Evolutionary conservation across 2,113 vertebrate species (phyloP).

Genomic region (Litocranius walleri): DNA sequence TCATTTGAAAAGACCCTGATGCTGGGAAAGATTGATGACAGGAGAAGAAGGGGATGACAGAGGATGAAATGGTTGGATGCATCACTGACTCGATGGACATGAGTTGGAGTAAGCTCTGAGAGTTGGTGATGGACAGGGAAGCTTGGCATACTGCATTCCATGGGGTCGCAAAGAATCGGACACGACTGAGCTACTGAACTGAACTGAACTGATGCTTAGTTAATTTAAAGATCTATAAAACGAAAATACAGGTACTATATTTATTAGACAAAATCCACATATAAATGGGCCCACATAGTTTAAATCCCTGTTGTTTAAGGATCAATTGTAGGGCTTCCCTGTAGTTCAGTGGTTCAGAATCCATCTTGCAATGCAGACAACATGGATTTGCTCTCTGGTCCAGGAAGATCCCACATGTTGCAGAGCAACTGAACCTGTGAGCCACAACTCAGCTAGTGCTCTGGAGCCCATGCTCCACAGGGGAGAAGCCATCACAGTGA

Average conservation of each 20-base stretch:
- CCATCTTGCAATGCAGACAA: background rate
- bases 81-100: background rate
- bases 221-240: background rate
- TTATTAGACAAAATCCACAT: background rate
- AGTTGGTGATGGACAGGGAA: background rate
- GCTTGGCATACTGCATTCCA: background rate
- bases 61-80: background rate
- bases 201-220: background rate
- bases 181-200: background rate
- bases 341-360: background rate
- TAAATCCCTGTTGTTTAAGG: background rate
- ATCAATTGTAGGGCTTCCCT: background rate
- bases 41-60: background rate
- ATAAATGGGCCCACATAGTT: background rate
- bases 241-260: background rate
- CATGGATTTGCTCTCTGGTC: fast-evolving
- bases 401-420: background rate
- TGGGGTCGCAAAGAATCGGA: background rate
- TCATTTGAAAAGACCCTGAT: background rate
- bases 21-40: background rate
- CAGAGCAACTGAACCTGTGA: background rate
- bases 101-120: background rate
- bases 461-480: fast-evolving
- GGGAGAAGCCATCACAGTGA: background rate
- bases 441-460: background rate